Evolutionary conservation across 2,797 vertebrate genomes (phyloP), one percentile per base, ranked within the genome.

Genomic region (Takifugu rubripes): DNA sequence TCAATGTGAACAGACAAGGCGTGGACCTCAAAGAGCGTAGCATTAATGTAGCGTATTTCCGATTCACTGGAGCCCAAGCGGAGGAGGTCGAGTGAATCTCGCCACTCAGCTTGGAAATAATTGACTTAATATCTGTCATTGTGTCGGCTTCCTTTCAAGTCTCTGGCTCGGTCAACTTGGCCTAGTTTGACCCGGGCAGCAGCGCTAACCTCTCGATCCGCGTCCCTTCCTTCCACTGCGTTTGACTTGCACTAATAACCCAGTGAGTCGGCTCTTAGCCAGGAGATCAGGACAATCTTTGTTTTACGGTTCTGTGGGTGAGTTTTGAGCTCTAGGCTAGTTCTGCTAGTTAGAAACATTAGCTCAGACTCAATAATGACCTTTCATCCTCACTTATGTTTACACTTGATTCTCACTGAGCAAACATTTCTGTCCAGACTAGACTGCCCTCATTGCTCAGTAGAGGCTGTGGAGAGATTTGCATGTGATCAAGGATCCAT

Each of bases 61-160:
- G 49, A 70, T 73, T 52, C 44, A 72, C 42, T 70, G 58, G 63
- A 66, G 59, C 31, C 31, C 31, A 74, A 27, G 52, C 58, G 49
- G 67, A 69, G 45, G 40, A 62, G 52, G 54, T 42, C 44, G 55
- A 82, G 72, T 63, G 45, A 11, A 49, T 66, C 57, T 7, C 46
- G n/a, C 66, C 73, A 68, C 50, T 71, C 70, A 64, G 66, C 61
- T 70, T 52, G 9, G 14, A 82, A 72, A 86, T 85, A 78, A 85
- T 87, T 87, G 57, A 71, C 65, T 78, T 83, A 80, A 83, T 83
- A 71, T 74, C 70, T 54, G 67, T 61, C 15, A 36, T 59, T 77
- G 63, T 57, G 31, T 66, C 66, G 60, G 63, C 14, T 77, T 78
- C 70, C 54, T 55, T 46, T 66, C 72, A 57, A 64, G 52, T 27